Evolutionary conservation across 2,797 vertebrate genomes (phyloP).

Genomic region (Monodelphis domestica): DNA sequence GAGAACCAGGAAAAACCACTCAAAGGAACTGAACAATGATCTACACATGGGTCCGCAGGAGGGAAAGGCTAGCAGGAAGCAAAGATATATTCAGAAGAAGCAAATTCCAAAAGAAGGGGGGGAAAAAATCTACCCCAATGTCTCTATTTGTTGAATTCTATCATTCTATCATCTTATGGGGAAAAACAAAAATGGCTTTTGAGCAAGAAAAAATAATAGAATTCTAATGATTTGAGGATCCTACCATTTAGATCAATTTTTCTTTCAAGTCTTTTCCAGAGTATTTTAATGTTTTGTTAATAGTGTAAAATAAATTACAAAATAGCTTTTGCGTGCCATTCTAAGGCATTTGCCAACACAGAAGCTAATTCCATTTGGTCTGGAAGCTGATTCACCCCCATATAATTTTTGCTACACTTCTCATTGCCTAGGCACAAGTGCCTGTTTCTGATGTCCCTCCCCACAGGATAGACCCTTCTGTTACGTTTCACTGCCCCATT

Average conservation of each 20-base stretch:
- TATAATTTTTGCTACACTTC: background rate
- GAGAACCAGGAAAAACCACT: constrained; percentile 84
- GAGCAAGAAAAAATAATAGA: background rate
- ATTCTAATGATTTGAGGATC: background rate
- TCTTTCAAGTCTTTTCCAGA: constrained; percentile 72
- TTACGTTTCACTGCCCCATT: constrained; percentile 61
- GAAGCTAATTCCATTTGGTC: constrained; percentile 7
- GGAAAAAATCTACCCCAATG: constrained; percentile 71
- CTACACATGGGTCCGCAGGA: constrained; percentile 82
- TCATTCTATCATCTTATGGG: constrained; percentile 57
- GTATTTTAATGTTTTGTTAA: constrained; percentile 63
- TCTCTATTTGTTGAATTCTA: constrained; percentile 79
- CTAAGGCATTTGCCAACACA: constrained; percentile 64
- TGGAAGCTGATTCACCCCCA: constrained; percentile 4
- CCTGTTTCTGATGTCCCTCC: background rate
- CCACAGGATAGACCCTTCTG: constrained; percentile 61
- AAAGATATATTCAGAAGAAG: constrained; percentile 83
- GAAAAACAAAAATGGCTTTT: background rate
- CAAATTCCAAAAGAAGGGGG: constrained; percentile 77
- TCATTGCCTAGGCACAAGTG: constrained; percentile 19
- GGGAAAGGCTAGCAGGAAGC: constrained; percentile 82
- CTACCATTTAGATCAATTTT: constrained; percentile 3
- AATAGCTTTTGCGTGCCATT: constrained; percentile 62
- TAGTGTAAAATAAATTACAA: constrained; percentile 69
- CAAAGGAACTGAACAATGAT: constrained; percentile 83